Conservation (phyloP, 2,113 vertebrate species). For the Eptesicus fuscus region DNA sequence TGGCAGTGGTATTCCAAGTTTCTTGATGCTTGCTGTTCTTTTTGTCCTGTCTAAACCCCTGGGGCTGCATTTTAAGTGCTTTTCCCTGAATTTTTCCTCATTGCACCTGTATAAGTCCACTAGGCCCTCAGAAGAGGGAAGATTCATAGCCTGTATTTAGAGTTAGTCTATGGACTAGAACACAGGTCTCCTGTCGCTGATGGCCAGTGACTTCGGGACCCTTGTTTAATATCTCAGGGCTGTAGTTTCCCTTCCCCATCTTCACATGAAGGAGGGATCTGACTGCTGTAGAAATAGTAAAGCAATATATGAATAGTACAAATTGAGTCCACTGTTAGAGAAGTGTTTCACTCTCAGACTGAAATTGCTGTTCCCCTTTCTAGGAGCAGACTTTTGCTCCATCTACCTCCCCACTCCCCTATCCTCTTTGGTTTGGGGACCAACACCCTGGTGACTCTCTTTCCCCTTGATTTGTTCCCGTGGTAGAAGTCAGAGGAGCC, state of each 20-base stretch:
- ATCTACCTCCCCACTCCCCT: background rate
- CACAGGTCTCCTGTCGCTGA: background rate
- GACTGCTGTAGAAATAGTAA: background rate
- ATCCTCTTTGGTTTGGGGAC: background rate
- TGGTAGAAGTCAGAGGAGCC: conserved; percentile 87
- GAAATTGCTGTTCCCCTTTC: background rate
- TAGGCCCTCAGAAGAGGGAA: background rate
- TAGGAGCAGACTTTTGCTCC: background rate
- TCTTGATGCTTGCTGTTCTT: background rate
- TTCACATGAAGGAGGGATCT: background rate
- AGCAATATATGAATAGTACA: no score
- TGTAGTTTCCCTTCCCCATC: background rate
- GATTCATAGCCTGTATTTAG: background rate
- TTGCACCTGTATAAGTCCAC: background rate
- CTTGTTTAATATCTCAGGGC: background rate
- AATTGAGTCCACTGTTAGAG: background rate
- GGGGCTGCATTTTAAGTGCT: background rate
- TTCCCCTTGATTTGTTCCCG: background rate
- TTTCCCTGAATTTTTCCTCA: background rate
- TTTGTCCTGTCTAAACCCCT: background rate
- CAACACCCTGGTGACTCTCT: background rate
- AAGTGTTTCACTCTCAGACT: background rate
- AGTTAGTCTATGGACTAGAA: background rate
- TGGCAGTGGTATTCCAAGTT: background rate
- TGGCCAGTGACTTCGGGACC: background rate